A percentile compares a stretch with the other conserved stretches of the same genome.
Conservation (phyloP, 2,888 invertebrate genomes). For the Drosophila imparisetae region DNA sequence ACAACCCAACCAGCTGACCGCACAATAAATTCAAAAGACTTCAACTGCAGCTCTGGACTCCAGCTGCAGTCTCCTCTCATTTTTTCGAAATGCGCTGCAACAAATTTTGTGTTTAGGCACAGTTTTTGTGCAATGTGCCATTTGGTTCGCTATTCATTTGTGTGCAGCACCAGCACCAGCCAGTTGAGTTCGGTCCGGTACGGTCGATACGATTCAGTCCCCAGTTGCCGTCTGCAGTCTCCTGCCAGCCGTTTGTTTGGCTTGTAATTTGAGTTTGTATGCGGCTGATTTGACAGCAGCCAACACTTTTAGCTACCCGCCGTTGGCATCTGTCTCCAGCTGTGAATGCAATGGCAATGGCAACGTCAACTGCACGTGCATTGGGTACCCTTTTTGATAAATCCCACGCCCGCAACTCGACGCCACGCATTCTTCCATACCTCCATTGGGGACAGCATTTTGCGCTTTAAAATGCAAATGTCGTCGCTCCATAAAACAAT, state of each 20-base stretch:
- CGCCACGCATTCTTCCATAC: constrained; percentile 43
- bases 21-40: constrained; percentile 71
- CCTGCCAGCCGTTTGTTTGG: constrained; percentile 60
- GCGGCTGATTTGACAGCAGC: constrained; percentile 77
- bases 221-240: constrained; percentile 26
- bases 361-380: constrained; percentile 62
- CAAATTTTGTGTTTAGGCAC: constrained; percentile 66
- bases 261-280: constrained; percentile 77
- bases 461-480: constrained; percentile 64
- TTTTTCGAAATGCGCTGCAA: constrained; percentile 41
- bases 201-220: constrained; percentile 4
- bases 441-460: constrained; percentile 22
- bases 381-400: constrained; percentile 18
- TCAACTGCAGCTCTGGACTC: constrained; percentile 26
- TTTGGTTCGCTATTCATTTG: constrained; percentile 64
- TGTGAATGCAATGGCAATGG: constrained; percentile 44
- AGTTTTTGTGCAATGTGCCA: constrained; percentile 48
- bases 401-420: constrained; percentile 45
- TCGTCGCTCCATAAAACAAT: constrained; percentile 56
- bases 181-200: background rate
- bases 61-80: constrained; percentile 38
- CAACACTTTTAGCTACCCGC: constrained; percentile 65
- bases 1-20: constrained; percentile 31
- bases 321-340: constrained; percentile 65
- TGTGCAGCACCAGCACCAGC: constrained; percentile 16